Conservation (phyloP, 2,888 invertebrate species). For the Drosophila nr. perissopoda region DNA sequence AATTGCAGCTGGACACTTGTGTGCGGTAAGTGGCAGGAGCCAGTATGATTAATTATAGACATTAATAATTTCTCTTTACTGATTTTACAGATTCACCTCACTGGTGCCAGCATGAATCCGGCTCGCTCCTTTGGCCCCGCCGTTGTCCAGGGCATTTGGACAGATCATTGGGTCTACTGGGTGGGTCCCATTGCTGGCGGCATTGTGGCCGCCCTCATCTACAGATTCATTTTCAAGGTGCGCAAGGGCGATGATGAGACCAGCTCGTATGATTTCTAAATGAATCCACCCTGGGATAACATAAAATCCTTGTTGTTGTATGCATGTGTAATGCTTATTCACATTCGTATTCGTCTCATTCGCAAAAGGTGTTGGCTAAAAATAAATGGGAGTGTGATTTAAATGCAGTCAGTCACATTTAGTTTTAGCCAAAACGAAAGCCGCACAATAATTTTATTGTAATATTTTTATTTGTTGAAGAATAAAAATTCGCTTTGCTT, state of each 20-base stretch:
- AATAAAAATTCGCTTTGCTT: constrained; percentile 63
- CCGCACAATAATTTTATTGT: constrained; percentile 38
- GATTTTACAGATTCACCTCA: constrained; percentile 89
- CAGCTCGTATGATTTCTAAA: constrained; percentile 91
- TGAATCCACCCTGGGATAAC: neutral
- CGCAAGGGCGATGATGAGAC: constrained; percentile 90
- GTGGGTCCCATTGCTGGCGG: constrained; percentile 93
- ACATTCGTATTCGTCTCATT: constrained; percentile 38
- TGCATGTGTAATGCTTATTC: constrained; percentile 31
- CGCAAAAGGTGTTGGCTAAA: constrained; percentile 21
- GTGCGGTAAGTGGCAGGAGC: constrained; percentile 88
- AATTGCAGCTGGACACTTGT: constrained; percentile 93
- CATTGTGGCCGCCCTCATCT: constrained; percentile 90
- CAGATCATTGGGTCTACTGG: constrained; percentile 96
- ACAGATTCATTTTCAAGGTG: constrained; percentile 89
- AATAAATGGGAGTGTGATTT: neutral
- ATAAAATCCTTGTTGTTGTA: constrained; percentile 54
- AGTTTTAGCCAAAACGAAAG: constrained; percentile 21
- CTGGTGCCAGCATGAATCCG: constrained; percentile 97
- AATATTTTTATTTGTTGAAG: constrained; percentile 77
- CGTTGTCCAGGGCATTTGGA: constrained; percentile 90
- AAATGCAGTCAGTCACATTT: neutral
- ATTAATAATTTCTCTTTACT: neutral
- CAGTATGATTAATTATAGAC: neutral
- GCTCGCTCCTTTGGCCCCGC: constrained; percentile 96